A percentile compares a stretch with the other conserved stretches of the same genome.
Conservation (phyloP, 1,140 invertebrate species). For the Tenebrio molitor region DNA sequence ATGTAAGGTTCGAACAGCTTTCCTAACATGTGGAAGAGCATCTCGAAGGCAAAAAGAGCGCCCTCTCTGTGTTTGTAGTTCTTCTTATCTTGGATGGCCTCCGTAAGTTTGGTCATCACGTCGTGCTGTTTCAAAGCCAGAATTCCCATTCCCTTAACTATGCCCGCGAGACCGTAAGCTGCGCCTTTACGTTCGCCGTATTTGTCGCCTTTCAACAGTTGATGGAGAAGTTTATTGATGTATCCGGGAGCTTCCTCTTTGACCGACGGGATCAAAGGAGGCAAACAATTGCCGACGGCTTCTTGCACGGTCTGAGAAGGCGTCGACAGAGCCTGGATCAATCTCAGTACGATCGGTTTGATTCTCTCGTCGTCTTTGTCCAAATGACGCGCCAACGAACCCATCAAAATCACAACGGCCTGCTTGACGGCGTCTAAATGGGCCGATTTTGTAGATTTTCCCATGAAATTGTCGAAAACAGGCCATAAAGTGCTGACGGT, state of each 20-base stretch:
- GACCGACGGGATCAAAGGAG: slow-evolving; percentile 92
- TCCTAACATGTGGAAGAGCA: slow-evolving; percentile 95
- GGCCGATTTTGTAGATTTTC: slow-evolving; percentile 91
- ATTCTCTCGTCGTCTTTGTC: slow-evolving; percentile 90
- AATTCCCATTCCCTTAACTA: slow-evolving; percentile 97
- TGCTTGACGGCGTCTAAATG: slow-evolving; percentile 94
- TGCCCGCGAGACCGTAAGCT: slow-evolving; percentile 89
- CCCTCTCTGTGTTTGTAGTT: slow-evolving; percentile 95
- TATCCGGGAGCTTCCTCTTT: slow-evolving; percentile 90
- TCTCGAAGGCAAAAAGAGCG: slow-evolving; percentile 97
- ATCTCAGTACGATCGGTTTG: slow-evolving; percentile 91
- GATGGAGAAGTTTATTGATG: slow-evolving; percentile 89
- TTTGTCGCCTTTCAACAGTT: slow-evolving; percentile 92
- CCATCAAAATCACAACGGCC: slow-evolving; percentile 97
- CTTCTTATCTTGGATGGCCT: slow-evolving; percentile 97
- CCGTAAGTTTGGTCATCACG: slow-evolving; percentile 94
- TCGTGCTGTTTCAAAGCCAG: slow-evolving; percentile 94
- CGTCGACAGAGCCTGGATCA: slow-evolving; percentile 93
- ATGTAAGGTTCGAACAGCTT: slow-evolving; percentile 99
- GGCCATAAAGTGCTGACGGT: slow-evolving; percentile 83
- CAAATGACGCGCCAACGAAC: slow-evolving; percentile 94
- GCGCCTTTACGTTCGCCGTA: slow-evolving; percentile 97
- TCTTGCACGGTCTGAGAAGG: slow-evolving; percentile 98
- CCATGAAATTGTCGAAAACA: slow-evolving; percentile 91
- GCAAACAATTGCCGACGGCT: slow-evolving; percentile 96